Percentiles rank a stretch among this genome's conserved stretches.
These are phyloP conservation scores for Galbula dea DNA, from an alignment of 2,113 vertebrate species.

Conservation along the genomic window DNA sequence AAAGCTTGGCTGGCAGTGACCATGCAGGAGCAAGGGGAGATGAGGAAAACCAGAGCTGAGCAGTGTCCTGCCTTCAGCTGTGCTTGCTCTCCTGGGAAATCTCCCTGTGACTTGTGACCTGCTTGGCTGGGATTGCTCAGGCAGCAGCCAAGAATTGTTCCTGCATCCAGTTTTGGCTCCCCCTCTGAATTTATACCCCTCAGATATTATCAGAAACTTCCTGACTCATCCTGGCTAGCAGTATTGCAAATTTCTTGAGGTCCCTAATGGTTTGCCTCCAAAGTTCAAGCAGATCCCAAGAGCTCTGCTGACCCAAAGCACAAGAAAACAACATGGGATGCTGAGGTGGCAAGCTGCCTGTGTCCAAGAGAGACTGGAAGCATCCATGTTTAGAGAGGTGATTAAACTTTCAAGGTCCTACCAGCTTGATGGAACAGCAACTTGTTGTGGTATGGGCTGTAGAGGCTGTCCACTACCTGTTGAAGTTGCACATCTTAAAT, in stretches of 20 bases:
- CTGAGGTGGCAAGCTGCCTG: too few species aligned
- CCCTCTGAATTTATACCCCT: not conserved
- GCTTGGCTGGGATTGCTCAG: not conserved
- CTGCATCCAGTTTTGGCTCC: conserved; percentile 2
- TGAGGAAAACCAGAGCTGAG: not conserved
- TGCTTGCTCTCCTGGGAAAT: not conserved
- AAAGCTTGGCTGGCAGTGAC: not conserved
- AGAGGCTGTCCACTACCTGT: too few species aligned
- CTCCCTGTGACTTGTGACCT: not conserved
- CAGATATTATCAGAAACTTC: not conserved
- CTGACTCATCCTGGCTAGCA: conserved; percentile 2
- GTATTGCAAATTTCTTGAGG: not conserved
- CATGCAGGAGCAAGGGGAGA: not conserved
- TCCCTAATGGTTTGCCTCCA: not conserved
- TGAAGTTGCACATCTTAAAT: too few species aligned
- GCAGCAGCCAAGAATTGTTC: not conserved
- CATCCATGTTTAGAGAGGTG: too few species aligned
- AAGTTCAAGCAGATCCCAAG: not conserved
- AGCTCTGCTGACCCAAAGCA: not conserved
- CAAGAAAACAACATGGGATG: too few species aligned
- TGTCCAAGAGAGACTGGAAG: too few species aligned
- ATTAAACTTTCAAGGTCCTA: too few species aligned
- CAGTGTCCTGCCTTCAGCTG: rapidly evolving
- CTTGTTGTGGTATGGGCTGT: too few species aligned
- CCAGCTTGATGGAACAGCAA: too few species aligned